A percentile compares a stretch with the other conserved stretches of the same genome.
Conservation (phyloP, 2,888 invertebrate genomes). For the Syrphus vitripennis region DNA sequence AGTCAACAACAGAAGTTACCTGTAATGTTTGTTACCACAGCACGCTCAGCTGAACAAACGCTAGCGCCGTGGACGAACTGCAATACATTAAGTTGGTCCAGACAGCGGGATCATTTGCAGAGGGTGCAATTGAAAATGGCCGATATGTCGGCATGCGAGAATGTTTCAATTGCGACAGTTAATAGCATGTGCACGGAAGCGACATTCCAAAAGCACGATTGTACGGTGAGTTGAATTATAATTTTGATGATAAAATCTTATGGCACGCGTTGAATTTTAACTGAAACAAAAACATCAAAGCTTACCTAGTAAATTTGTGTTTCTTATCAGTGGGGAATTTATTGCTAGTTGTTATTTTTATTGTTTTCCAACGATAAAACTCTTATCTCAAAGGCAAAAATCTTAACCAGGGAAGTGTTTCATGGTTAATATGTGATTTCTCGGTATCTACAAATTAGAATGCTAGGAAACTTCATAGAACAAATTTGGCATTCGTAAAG, state of each 20-base stretch:
- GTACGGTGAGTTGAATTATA: conserved; percentile 86
- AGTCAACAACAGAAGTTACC: conserved; percentile 43
- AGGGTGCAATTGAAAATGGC: conserved; percentile 89
- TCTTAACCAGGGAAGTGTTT: too few species aligned
- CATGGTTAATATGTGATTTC: too few species aligned
- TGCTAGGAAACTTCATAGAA: too few species aligned
- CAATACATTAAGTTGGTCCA: conserved; percentile 93
- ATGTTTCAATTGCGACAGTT: conserved; percentile 91
- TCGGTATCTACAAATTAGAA: too few species aligned
- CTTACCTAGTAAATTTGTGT: too few species aligned
- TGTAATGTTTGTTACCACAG: conserved; percentile 68
- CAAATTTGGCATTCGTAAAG: too few species aligned
- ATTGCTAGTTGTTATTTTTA: neutral
- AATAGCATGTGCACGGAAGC: conserved; percentile 93
- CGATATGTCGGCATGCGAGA: conserved; percentile 91
- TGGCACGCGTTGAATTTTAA: neutral
- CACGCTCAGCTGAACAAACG: conserved; percentile 60
- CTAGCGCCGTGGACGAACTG: conserved; percentile 83
- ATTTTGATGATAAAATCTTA: neutral
- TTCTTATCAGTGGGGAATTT: neutral
- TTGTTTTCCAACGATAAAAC: neutral
- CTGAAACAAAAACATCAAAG: too few species aligned
- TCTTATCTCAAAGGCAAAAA: neutral
- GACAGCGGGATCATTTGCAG: conserved; percentile 91
- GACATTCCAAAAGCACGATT: conserved; percentile 89